Conservation (phyloP, 2,113 vertebrate genomes). For the Dicentrarchus labrax region DNA sequence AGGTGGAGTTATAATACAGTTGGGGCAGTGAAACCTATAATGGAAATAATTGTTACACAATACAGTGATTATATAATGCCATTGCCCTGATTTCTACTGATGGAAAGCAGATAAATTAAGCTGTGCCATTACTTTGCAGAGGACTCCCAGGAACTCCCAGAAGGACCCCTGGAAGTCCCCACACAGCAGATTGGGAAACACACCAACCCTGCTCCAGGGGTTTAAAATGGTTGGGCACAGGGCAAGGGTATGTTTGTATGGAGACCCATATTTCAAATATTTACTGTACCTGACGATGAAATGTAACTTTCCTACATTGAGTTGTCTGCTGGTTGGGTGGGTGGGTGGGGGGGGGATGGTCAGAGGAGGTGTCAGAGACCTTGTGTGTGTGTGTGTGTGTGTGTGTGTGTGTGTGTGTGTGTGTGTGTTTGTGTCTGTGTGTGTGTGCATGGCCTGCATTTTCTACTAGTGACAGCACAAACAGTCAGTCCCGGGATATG, state of each 20-base stretch:
- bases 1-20: conserved; percentile 5
- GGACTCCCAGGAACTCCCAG: conserved; percentile 39
- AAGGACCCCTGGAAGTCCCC: conserved; percentile 39
- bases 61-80: conserved; percentile 40
- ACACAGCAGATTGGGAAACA: neutral
- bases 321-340: conserved; percentile 22
- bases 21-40: neutral
- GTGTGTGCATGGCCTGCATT: conserved; percentile 7
- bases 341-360: conserved; percentile 9
- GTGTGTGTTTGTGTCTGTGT: no score
- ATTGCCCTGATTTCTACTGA: conserved; percentile 40
- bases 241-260: neutral
- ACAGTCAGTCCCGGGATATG: conserved; percentile 41
- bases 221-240: neutral
- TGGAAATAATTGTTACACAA: conserved; percentile 51
- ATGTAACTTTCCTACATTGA: conserved; percentile 34
- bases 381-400: conserved; percentile 24
- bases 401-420: conserved; percentile 8
- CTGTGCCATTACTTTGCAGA: conserved; percentile 23
- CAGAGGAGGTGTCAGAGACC: conserved; percentile 64
- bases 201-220: conserved; percentile 6
- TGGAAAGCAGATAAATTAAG: conserved; percentile 39
- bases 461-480: conserved; percentile 55
- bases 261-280: conserved; percentile 27
- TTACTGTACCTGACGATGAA: conserved; percentile 36